Conservation (phyloP, 2,888 invertebrate genomes). For the Megamerina dolium region DNA sequence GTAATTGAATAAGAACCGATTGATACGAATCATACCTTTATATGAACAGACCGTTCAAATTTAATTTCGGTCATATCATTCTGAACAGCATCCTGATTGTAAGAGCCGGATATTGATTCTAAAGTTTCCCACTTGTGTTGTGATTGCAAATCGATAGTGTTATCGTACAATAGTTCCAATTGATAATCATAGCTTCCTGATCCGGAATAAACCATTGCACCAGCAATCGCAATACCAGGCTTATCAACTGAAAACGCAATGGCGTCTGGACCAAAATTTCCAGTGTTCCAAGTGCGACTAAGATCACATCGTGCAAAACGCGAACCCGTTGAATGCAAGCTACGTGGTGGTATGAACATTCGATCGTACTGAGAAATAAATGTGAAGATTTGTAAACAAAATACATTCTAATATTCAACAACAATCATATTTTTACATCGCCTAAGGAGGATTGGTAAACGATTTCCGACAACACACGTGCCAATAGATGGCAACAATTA, state of each 20-base stretch:
- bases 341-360: slow-evolving; percentile 56
- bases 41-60: slow-evolving; percentile 79
- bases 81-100: slow-evolving; percentile 75
- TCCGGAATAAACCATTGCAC: slow-evolving; percentile 86
- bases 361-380: slow-evolving; percentile 40
- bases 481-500: slow-evolving; percentile 70
- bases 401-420: background rate
- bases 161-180: slow-evolving; percentile 77
- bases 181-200: slow-evolving; percentile 86
- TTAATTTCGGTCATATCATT: slow-evolving; percentile 87
- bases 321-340: slow-evolving; percentile 78
- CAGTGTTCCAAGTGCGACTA: slow-evolving; percentile 92
- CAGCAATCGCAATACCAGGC: slow-evolving; percentile 81
- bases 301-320: slow-evolving; percentile 87
- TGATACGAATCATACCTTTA: slow-evolving; percentile 68
- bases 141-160: slow-evolving; percentile 52
- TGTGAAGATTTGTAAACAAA: background rate
- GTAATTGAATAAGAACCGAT: background rate
- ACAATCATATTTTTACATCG: slow-evolving; percentile 53
- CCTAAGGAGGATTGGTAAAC: slow-evolving; percentile 72
- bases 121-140: slow-evolving; percentile 81
- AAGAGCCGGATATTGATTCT: slow-evolving; percentile 76
- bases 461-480: slow-evolving; percentile 81
- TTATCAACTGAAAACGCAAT: slow-evolving; percentile 91
- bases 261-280: slow-evolving; percentile 94